Conservation (phyloP, 92 coral and sea anemone genomes). For the Epizoanthus stellaris region DNA sequence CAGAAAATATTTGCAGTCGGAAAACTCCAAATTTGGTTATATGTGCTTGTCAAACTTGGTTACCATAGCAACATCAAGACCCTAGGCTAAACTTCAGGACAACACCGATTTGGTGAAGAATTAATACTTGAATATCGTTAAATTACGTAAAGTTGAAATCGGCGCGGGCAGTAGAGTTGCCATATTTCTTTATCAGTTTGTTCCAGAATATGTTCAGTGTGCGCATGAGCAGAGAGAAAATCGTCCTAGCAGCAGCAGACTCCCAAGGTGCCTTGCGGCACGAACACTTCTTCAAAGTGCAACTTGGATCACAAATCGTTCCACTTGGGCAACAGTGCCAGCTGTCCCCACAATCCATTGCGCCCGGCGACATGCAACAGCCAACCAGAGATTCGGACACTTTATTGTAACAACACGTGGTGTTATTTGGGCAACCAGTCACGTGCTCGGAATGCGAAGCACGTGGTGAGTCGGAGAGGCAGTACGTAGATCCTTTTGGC, state of each 20-base stretch:
- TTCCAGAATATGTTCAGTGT: slow-evolving; percentile 60
- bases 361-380: slow-evolving; percentile 67
- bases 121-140: too few species aligned
- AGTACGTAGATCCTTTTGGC: slow-evolving; percentile 29
- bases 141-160: background rate
- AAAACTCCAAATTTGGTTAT: too few species aligned
- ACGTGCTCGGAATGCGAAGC: slow-evolving; percentile 16
- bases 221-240: slow-evolving; percentile 64
- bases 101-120: too few species aligned
- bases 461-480: slow-evolving; percentile 34
- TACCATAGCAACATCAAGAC: too few species aligned
- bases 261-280: slow-evolving; percentile 81
- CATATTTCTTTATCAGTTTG: slow-evolving; percentile 20
- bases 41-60: too few species aligned
- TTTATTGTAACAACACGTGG: slow-evolving; percentile 65
- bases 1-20: too few species aligned
- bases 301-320: slow-evolving; percentile 68
- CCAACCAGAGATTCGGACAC: slow-evolving; percentile 68
- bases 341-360: slow-evolving; percentile 79
- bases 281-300: slow-evolving; percentile 50
- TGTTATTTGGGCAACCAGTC: slow-evolving; percentile 70
- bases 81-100: too few species aligned
- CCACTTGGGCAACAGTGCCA: slow-evolving; percentile 82
- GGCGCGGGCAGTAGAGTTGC: background rate
- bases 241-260: slow-evolving; percentile 54